phyloP scores from a whole-genome alignment of 64 coral and sea anemone species.

The Montipora sp. region DNA sequence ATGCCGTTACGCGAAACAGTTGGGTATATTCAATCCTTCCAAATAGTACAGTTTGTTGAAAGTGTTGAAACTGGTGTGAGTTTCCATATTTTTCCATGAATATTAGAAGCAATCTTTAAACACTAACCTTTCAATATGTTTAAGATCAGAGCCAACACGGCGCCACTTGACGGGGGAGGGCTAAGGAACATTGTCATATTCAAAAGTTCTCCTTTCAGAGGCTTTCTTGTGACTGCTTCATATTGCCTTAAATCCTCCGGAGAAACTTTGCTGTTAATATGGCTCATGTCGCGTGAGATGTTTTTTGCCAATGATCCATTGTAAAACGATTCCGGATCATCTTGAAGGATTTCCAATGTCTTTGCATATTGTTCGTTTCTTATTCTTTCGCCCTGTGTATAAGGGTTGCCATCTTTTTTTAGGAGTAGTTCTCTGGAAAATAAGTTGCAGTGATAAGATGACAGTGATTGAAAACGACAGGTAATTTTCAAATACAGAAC shows the following conservation, averaged over 20 bases:
- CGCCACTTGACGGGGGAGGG: slow-evolving; percentile 43
- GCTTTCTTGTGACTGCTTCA: slow-evolving; percentile 57
- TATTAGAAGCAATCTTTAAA: no score
- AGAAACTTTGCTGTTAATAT: slow-evolving; percentile 63
- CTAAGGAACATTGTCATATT: slow-evolving; percentile 69
- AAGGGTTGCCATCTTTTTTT: slow-evolving; percentile 54
- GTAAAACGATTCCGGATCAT: slow-evolving; percentile 64
- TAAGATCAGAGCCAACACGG: slow-evolving; percentile 31
- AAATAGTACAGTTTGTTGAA: no score
- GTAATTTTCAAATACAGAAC: no score
- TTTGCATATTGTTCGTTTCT: slow-evolving; percentile 69
- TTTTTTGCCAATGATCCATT: slow-evolving; percentile 56
- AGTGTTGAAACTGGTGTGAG: no score
- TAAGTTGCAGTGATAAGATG: no score
- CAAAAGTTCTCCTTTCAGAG: slow-evolving; percentile 48
- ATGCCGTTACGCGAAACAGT: no score
- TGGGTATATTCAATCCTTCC: no score
- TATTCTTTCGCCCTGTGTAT: slow-evolving; percentile 36
- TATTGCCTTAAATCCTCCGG: slow-evolving; percentile 82
- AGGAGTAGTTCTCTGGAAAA: slow-evolving; percentile 37
- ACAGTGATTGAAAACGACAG: no score
- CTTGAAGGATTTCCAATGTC: slow-evolving; percentile 45
- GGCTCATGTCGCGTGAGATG: slow-evolving; percentile 7
- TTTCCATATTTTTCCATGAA: no score
- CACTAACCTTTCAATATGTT: slow-evolving; percentile 63